Conservation (phyloP, 2,797 vertebrate genomes). For the Sebastes steindachneri region DNA sequence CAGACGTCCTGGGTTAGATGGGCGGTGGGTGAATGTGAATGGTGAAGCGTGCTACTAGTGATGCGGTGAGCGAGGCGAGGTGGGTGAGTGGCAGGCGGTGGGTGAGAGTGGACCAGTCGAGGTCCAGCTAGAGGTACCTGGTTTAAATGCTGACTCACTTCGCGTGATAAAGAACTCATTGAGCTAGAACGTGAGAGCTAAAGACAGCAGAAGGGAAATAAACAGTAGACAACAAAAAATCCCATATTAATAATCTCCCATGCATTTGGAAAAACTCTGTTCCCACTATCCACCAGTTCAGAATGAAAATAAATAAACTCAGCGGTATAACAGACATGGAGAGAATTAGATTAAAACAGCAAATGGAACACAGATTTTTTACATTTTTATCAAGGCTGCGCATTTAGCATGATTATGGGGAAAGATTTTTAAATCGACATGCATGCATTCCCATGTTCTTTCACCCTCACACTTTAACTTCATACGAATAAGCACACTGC, state of each 20-base stretch:
- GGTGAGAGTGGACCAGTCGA: slow-evolving; percentile 41
- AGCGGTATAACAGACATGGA: slow-evolving; percentile 36
- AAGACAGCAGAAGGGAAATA: slow-evolving; percentile 83
- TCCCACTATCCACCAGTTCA: slow-evolving; percentile 52
- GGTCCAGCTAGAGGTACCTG: slow-evolving; percentile 92
- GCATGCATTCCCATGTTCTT: slow-evolving; percentile 34
- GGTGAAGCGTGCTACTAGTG: slow-evolving; percentile 40
- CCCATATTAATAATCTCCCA: slow-evolving; percentile 81
- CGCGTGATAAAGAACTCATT: slow-evolving; percentile 97
- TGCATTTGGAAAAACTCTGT: slow-evolving; percentile 75
- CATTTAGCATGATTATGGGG: slow-evolving; percentile 49
- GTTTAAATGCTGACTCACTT: slow-evolving; percentile 98
- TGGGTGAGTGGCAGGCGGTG: slow-evolving; percentile 23
- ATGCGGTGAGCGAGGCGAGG: slow-evolving; percentile 34
- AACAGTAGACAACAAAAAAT: slow-evolving; percentile 78
- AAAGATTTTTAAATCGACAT: slow-evolving; percentile 35
- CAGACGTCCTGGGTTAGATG: slow-evolving; percentile 14
- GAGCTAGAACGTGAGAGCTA: slow-evolving; percentile 99
- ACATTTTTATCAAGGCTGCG: slow-evolving; percentile 23
- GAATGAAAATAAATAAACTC: slow-evolving; percentile 33
- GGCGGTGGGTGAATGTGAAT: not conserved
- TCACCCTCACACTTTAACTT: not conserved
- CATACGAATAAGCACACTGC: slow-evolving; percentile 29
- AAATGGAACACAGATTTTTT: slow-evolving; percentile 35
- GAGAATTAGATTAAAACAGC: slow-evolving; percentile 47